phyloP scores from a whole-genome alignment of 2,888 invertebrate species.

The Latrodectus elegans region DNA sequence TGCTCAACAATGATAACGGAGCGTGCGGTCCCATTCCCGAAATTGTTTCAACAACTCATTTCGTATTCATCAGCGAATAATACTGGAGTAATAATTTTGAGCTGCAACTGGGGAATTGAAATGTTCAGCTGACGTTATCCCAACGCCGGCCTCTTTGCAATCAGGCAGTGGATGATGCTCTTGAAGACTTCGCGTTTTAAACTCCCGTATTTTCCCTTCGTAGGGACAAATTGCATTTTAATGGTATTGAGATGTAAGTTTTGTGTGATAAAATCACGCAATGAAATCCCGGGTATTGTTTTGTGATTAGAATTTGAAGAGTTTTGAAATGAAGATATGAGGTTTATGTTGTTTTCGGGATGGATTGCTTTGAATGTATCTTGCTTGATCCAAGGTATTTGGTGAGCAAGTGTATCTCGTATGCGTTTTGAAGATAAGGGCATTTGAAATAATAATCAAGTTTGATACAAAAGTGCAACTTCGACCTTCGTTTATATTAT shows the following conservation, averaged over 20 bases:
- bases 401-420: no score
- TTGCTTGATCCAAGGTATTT: no score
- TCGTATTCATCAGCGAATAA: conserved; percentile 67
- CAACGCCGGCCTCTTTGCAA: conserved; percentile 28
- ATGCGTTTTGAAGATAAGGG: no score
- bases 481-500: no score
- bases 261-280: conserved; percentile 58
- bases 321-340: neutral
- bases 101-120: conserved; percentile 56
- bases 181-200: conserved; percentile 4
- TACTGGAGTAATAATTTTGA: conserved; percentile 67
- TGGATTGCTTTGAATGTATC: no score
- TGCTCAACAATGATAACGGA: conserved; percentile 22
- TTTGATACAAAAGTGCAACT: no score
- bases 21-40: conserved; percentile 54
- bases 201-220: conserved; percentile 25
- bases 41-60: conserved; percentile 69
- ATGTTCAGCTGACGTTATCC: conserved; percentile 66
- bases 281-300: conserved; percentile 6
- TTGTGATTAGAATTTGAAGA: neutral
- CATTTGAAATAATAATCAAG: no score
- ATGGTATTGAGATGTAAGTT: conserved; percentile 62
- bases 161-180: neutral
- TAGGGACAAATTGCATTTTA: conserved; percentile 66
- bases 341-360: no score